Evolutionary conservation across 2,888 invertebrate species (phyloP).

Genomic region (Lymantria dispar): DNA sequence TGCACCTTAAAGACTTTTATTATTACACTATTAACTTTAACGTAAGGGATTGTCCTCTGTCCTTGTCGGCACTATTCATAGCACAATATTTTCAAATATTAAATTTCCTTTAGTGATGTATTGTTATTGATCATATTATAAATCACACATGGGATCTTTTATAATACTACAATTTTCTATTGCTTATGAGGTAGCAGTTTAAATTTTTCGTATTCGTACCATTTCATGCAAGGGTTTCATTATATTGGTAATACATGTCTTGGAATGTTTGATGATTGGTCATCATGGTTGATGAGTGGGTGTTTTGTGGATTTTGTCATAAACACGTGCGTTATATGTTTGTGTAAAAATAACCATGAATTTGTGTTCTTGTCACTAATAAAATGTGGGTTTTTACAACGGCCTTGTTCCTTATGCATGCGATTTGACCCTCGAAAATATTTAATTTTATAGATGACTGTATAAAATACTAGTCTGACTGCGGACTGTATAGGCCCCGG

Average conservation of each 20-base stretch:
- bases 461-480: no score
- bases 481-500: no score
- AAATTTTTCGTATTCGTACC: conserved; percentile 32
- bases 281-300: neutral
- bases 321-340: conserved; percentile 32
- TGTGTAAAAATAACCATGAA: conserved; percentile 45
- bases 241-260: conserved; percentile 21
- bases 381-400: conserved; percentile 32
- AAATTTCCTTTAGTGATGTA: conserved; percentile 28
- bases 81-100: no score
- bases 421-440: neutral
- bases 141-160: conserved; percentile 29
- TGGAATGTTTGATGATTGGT: conserved; percentile 17
- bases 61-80: no score
- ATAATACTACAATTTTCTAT: conserved; percentile 18
- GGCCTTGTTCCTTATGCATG: conserved; percentile 43
- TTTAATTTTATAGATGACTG: no score
- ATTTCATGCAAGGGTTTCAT: conserved; percentile 56
- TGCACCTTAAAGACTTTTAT: no score
- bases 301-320: conserved; percentile 4
- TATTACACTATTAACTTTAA: no score
- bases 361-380: conserved; percentile 56
- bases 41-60: no score
- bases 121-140: conserved; percentile 38
- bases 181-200: conserved; percentile 36